Base-by-base conservation (phyloP, 2,888 invertebrate genomes). In the Himalopsyche kuldschensis region DNA sequence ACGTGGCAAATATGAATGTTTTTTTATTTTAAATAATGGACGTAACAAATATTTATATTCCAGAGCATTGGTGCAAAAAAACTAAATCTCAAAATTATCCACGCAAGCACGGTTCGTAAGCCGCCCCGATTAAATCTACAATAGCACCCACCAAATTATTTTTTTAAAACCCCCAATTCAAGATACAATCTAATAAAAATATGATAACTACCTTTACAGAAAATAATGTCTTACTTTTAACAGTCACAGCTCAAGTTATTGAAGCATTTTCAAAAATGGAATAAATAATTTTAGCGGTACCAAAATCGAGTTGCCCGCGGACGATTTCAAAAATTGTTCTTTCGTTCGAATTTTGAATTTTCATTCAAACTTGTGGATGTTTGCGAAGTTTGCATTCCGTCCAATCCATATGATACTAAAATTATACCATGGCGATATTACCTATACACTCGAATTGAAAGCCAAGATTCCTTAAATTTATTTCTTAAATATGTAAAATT, bases 141-240 rank as follows among this genome's bases (percentile, higher is more conserved):
- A 77, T 75, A 27, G 32, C 31, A 31, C n/a, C 75, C 32, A 32
- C 75, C 30, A 75, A 32, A 27, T 15, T 31, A 20, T 55, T 55
- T 55, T 55, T 55, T 32, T 8, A 41, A 11, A 41, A 15, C 31
- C 75, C 31, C 75, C 5, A 75, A 75, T 75, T 63, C 35, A 20
- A 82, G 82, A 82, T 82, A 69, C 32, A 48, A 82, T 82, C 82
- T 82, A 79, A 79, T 82, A 82, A 82, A 82, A 76, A 79, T 82
- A 20, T 55, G 24, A 55, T 20, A 55, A 20, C 55, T 55, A 55
- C 10, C 10, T 1, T 20, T 15, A 4, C 10, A 20, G 20, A 20
- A 4, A 41, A 8, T 41, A 41, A 4, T 55, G 10, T 55, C 20
- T 11, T 55, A 20, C 24, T 15, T 1, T 10, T 3, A 20, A 55